phyloP scores from a whole-genome alignment of 2,113 vertebrate species.

The Pterocles gutturalis region DNA sequence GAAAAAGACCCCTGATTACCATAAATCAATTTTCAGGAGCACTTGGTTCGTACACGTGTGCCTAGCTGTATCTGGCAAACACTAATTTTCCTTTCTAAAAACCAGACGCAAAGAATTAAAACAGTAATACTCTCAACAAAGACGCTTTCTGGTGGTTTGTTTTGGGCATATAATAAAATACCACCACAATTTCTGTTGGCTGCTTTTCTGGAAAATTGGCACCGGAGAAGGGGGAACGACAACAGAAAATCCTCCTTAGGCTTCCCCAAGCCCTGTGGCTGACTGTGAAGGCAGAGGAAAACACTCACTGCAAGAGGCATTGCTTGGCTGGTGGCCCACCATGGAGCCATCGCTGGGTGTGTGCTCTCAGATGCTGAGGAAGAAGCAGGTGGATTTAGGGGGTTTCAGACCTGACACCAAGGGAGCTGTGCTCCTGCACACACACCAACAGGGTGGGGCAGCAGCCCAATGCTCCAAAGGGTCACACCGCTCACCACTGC shows the following conservation, averaged over 20 bases:
- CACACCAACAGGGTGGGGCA: not conserved
- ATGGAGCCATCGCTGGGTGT: accelerated
- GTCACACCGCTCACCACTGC: not conserved
- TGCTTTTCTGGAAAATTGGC: not conserved
- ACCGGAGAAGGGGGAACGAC: not conserved
- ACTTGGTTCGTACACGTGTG: accelerated
- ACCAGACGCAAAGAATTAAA: not conserved
- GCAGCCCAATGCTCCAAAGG: accelerated
- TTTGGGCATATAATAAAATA: not conserved
- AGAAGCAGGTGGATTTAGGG: not conserved
- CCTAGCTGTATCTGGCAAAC: not conserved
- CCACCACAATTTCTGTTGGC: not conserved
- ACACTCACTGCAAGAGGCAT: not conserved
- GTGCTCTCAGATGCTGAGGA: not conserved
- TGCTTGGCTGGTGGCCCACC: not conserved
- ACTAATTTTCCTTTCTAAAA: not conserved
- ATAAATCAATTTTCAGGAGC: not conserved
- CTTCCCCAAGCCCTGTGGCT: not conserved
- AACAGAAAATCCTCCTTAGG: not conserved
- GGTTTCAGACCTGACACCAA: not conserved
- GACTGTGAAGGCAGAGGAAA: not conserved
- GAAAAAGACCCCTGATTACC: not conserved
- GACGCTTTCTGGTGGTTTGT: not conserved
- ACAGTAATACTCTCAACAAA: not conserved
- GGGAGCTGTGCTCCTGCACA: not conserved